These are phyloP conservation scores for Austrofundulus limnaeus DNA, from an alignment of 2,113 vertebrate genomes.

Conservation along the genomic window DNA sequence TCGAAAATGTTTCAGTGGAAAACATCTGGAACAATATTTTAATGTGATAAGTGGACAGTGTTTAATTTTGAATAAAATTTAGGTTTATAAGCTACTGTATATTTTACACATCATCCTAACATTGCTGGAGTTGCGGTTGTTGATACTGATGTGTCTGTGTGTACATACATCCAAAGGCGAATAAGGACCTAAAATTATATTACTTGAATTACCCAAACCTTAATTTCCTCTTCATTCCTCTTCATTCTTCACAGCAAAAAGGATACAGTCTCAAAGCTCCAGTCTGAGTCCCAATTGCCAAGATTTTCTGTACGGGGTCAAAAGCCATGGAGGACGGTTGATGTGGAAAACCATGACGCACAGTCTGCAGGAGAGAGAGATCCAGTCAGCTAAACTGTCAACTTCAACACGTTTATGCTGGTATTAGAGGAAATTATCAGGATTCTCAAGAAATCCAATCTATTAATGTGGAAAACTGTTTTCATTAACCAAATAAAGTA, in stretches of 20 bases:
- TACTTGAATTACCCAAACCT: conserved; percentile 18
- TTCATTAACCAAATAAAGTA: conserved; percentile 48
- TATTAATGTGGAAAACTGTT: conserved; percentile 42
- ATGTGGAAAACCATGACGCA: conserved; percentile 98
- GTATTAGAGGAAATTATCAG: conserved; percentile 23
- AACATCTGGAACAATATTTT: too few relatives aligned
- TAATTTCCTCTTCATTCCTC: conserved; percentile 30
- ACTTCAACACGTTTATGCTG: conserved; percentile 28
- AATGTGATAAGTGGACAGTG: too few relatives aligned
- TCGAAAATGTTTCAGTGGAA: too few relatives aligned
- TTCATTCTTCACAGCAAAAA: conserved; percentile 80
- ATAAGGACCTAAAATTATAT: not conserved
- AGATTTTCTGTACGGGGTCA: conserved; percentile 99
- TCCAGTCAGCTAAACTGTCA: conserved; percentile 44
- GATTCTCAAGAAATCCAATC: conserved; percentile 43
- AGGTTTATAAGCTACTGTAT: too few relatives aligned
- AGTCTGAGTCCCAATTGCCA: conserved; percentile 92
- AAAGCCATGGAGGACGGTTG: conserved; percentile 97
- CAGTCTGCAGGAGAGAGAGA: conserved; percentile 83
- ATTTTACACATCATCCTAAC: too few relatives aligned
- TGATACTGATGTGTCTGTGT: not conserved
- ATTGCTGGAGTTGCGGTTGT: not conserved
- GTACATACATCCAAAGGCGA: not conserved
- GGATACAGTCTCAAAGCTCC: conserved; percentile 99
- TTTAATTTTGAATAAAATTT: too few relatives aligned